Evolutionary conservation across 2,888 invertebrate genomes (phyloP).

Genomic region (Blastobasis adustella): DNA sequence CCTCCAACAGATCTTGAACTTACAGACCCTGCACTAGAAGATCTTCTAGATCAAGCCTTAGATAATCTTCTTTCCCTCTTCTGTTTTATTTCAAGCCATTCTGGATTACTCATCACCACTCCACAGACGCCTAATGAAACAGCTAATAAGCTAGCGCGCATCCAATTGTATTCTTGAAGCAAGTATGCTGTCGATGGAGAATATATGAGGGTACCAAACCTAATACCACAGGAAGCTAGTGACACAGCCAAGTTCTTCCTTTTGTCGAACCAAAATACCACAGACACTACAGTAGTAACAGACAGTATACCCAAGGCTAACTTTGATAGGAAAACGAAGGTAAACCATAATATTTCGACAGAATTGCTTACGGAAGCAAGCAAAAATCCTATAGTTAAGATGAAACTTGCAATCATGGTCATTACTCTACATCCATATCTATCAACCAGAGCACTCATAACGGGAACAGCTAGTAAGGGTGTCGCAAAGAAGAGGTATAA

Average conservation of each 20-base stretch:
- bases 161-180: constrained; percentile 84
- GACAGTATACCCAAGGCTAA: too few species aligned
- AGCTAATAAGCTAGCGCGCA: constrained; percentile 86
- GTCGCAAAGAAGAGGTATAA: constrained; percentile 92
- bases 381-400: constrained; percentile 84
- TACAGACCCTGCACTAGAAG: too few species aligned
- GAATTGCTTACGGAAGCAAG: constrained; percentile 80
- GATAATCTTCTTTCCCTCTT: too few species aligned
- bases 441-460: constrained; percentile 89
- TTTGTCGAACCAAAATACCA: constrained; percentile 94
- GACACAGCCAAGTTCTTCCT: constrained; percentile 90
- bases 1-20: too few species aligned
- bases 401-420: constrained; percentile 82
- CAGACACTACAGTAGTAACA: constrained; percentile 91
- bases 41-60: too few species aligned
- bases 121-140: too few species aligned
- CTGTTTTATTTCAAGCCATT: too few species aligned
- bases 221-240: constrained; percentile 90
- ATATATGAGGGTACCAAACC: constrained; percentile 91
- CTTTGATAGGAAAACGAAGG: too few species aligned
- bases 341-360: too few species aligned
- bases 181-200: constrained; percentile 87
- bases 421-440: constrained; percentile 85
- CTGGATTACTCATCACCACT: too few species aligned
- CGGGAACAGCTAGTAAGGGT: constrained; percentile 87